Conservation (phyloP, 1,140 invertebrate species). For the Mesaphorura yosii region DNA sequence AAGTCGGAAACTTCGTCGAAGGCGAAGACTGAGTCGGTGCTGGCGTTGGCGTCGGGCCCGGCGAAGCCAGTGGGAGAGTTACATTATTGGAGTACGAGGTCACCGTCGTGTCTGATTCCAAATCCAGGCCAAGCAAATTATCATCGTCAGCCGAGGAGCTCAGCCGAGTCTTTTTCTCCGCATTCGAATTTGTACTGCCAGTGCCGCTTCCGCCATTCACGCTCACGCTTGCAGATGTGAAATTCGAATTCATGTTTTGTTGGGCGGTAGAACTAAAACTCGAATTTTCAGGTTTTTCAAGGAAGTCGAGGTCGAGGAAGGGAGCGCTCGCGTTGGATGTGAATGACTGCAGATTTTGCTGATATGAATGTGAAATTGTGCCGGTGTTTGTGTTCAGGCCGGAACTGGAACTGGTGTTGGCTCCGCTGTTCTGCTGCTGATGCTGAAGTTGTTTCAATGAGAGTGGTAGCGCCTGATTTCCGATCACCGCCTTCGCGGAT, state of each 20-base stretch:
- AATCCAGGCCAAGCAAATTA: slow-evolving; percentile 19
- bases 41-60: background rate
- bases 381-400: slow-evolving; percentile 7
- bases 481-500: too few relatives aligned
- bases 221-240: background rate
- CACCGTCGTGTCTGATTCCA: background rate
- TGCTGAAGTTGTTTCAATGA: too few relatives aligned
- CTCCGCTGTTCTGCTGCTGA: too few relatives aligned
- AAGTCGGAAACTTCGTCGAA: background rate
- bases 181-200: background rate
- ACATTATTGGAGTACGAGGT: background rate
- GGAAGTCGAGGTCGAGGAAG: slow-evolving; percentile 25
- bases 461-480: too few relatives aligned
- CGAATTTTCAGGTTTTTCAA: slow-evolving; percentile 16
- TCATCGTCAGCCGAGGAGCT: slow-evolving; percentile 22
- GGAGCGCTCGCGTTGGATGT: background rate
- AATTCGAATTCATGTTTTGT: slow-evolving; percentile 1
- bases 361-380: background rate
- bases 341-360: background rate
- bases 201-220: background rate
- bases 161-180: background rate
- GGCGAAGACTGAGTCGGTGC: background rate
- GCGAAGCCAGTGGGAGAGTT: background rate
- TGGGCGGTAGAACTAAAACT: too few relatives aligned
- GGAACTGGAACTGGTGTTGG: too few relatives aligned